Evolutionary conservation across 2,888 invertebrate genomes (phyloP).

Genomic region (Seira ritae): DNA sequence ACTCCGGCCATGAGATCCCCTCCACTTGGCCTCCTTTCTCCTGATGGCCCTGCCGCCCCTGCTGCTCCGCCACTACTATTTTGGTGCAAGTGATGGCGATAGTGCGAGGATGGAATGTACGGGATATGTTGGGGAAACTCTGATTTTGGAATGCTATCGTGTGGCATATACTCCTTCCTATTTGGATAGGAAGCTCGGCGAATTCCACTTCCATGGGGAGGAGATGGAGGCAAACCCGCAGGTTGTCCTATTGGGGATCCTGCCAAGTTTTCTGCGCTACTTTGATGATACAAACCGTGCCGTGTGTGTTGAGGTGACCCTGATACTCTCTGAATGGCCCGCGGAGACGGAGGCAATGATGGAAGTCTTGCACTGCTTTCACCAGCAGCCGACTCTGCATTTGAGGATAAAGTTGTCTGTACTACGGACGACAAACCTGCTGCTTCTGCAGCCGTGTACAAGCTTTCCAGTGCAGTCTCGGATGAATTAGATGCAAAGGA

Average conservation of each 20-base stretch:
- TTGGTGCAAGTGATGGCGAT: conserved; percentile 37
- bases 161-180: conserved; percentile 41
- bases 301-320: conserved; percentile 60
- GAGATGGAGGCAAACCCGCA: conserved; percentile 16
- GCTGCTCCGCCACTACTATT: conserved; percentile 4
- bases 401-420: not conserved
- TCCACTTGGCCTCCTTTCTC: not conserved
- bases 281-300: conserved; percentile 75
- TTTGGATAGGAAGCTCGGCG: conserved; percentile 53
- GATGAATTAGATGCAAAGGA: not conserved
- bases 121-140: conserved; percentile 59
- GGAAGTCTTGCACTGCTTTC: too few relatives aligned
- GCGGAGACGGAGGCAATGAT: too few relatives aligned
- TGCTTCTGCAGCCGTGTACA: not conserved
- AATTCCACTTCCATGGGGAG: conserved; percentile 5
- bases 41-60: not conserved
- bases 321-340: not conserved
- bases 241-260: not conserved
- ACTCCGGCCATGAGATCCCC: not conserved
- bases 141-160: conserved; percentile 53
- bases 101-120: conserved; percentile 45
- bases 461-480: not conserved
- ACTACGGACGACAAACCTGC: not conserved
- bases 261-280: conserved; percentile 35
- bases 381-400: not conserved